Percentiles rank a stretch among this genome's conserved stretches.
phyloP scores from a whole-genome alignment of 2,888 invertebrate species.

The Agrochola macilenta region DNA sequence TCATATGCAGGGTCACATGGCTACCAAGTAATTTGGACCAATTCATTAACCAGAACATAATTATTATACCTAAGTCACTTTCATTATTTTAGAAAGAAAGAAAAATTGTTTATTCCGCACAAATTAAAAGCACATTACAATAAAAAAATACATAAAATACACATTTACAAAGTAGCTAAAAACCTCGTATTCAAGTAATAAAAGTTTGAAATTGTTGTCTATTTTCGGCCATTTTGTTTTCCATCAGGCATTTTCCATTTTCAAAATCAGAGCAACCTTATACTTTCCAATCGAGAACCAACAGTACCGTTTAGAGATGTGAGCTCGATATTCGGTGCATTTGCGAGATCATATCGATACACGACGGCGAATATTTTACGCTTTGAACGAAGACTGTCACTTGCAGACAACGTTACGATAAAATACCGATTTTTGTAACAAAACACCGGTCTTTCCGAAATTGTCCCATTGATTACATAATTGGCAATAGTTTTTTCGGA shows the following conservation, averaged over 20 bases:
- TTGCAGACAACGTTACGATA: constrained; percentile 71
- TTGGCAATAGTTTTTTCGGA: background rate
- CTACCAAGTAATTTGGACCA: background rate
- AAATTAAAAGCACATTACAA: no score
- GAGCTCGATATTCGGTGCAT: constrained; percentile 81
- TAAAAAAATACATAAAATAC: no score
- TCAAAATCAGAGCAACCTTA: background rate
- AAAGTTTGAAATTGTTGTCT: no score
- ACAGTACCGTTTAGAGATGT: constrained; percentile 74
- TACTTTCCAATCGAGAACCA: constrained; percentile 64
- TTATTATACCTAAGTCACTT: background rate
- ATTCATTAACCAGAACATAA: no score
- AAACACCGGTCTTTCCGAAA: constrained; percentile 65
- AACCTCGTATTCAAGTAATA: no score
- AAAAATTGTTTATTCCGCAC: no score
- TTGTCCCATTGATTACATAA: constrained; percentile 51
- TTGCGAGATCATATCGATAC: constrained; percentile 84
- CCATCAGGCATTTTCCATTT: background rate
- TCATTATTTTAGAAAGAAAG: background rate
- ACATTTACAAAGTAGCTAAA: no score
- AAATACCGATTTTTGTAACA: constrained; percentile 74
- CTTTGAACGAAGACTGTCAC: constrained; percentile 81
- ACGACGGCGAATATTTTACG: constrained; percentile 85
- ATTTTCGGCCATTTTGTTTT: background rate
- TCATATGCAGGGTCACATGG: background rate